Percentiles rank a stretch among this genome's conserved stretches.
These are phyloP conservation scores for Paralichthys olivaceus DNA, from an alignment of 2,113 vertebrate species.

Conservation along the genomic window DNA sequence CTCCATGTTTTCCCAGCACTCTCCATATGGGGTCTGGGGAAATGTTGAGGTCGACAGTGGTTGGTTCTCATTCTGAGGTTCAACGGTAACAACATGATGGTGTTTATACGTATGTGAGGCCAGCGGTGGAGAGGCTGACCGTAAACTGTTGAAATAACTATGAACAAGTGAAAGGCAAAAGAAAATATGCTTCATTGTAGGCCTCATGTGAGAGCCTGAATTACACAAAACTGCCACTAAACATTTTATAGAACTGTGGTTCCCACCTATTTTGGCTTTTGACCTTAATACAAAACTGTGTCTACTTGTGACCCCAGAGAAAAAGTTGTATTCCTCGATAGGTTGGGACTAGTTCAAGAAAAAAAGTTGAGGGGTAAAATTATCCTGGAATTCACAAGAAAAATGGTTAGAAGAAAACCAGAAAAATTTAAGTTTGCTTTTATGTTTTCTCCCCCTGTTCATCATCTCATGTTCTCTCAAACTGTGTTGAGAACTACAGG, in stretches of 20 bases:
- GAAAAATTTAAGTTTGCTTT: not conserved
- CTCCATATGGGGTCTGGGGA: slow-evolving; percentile 51
- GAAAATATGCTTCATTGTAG: slow-evolving; percentile 1
- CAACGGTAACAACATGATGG: slow-evolving; percentile 42
- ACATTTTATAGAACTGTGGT: slow-evolving; percentile 20
- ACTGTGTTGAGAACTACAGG: too few relatives aligned
- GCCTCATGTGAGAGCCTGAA: not conserved
- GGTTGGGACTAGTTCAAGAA: slow-evolving; percentile 4
- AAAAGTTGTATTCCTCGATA: not conserved
- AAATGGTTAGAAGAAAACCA: not conserved
- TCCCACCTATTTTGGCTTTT: slow-evolving; percentile 13
- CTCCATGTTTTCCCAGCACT: slow-evolving; percentile 67
- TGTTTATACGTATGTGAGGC: slow-evolving; percentile 51
- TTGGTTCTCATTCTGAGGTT: slow-evolving; percentile 54
- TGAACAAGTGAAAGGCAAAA: slow-evolving; percentile 48
- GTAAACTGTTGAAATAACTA: slow-evolving; percentile 59
- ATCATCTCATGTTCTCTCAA: too few relatives aligned
- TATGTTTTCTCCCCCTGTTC: not conserved
- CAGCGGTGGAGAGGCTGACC: slow-evolving; percentile 37
- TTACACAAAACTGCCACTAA: slow-evolving; percentile 30
- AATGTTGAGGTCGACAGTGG: slow-evolving; percentile 56
- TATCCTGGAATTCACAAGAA: not conserved
- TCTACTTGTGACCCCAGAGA: not conserved
- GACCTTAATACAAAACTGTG: not conserved
- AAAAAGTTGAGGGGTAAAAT: not conserved